Base-by-base conservation (phyloP, 2,888 invertebrate genomes). In the Stegana nigrithorax region DNA sequence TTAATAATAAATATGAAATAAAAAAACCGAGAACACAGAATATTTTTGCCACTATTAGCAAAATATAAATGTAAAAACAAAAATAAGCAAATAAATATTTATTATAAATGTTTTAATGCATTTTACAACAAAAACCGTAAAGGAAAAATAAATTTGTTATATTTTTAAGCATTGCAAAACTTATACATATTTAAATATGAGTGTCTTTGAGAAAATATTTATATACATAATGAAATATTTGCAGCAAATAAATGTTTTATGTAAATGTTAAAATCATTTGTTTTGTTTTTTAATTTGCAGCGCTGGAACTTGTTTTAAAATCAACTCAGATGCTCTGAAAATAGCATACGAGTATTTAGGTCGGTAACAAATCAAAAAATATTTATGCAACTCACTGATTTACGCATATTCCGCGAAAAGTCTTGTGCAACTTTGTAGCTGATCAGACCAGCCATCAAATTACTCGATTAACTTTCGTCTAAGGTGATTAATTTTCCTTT, bases 171-270 rank as follows among this genome's bases (percentile, higher is more conserved):
- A 17, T 51, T 27, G 51, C 32, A 27, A 53, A 19, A 17, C 29
- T 27, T 53, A 19, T 53, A 29, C 59, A 57, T 57, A 47, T 56
- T 55, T 73, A 60, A 76, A 78, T 75, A 69, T 78, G 71, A 73
- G 76, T 74, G 78, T 77, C 74, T 74, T 74, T 75, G 63, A 73
- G 59, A 55, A 45, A 27, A 12, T 27, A 23, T 44, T 26, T 58
- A 51, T 53, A 55, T 36, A 45, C 32, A 47, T 44, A 32, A 42
- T 55, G 45, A 10, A 59, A 63, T 60, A 67, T 63, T 63, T 61
- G 63, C 50, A 68, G 44, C 57, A 70, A 78, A 78, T 75, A 76
- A 75, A 75, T 75, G 78, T 75, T 75, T 78, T 75, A 78, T 75
- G 75, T 75, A 75, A 71, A 78, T 75, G 75, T 75, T 75, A 74